Conservation (phyloP, 1,140 invertebrate species). For the Lamellibrachia luymesi region DNA sequence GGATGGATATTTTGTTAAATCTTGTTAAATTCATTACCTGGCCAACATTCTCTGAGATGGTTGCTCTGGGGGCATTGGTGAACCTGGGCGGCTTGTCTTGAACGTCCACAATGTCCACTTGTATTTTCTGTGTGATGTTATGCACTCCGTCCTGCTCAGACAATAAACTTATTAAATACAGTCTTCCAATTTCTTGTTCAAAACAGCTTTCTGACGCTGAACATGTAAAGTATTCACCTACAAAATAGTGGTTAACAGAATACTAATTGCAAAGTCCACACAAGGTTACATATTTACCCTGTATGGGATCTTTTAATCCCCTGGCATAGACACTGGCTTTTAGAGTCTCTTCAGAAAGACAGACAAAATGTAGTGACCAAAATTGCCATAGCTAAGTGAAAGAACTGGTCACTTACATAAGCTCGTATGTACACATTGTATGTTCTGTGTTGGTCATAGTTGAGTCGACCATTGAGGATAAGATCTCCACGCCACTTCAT, state of each 20-base stretch:
- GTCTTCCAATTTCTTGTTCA: neutral
- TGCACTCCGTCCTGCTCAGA: slow-evolving; percentile 3
- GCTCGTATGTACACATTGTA: neutral
- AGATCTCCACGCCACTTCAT: neutral
- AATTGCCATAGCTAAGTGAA: neutral
- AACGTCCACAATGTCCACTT: neutral
- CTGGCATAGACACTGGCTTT: neutral
- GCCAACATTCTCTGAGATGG: neutral
- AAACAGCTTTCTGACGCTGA: no score
- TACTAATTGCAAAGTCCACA: no score
- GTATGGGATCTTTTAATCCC: no score
- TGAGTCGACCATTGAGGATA: neutral
- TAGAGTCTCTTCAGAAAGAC: neutral
- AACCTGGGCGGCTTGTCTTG: slow-evolving; percentile 12
- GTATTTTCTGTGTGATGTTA: neutral
- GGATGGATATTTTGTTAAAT: no score
- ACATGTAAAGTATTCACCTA: no score
- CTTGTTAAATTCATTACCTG: neutral
- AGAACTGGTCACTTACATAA: neutral
- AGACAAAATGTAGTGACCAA: neutral
- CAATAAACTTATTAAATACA: neutral
- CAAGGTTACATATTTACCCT: no score
- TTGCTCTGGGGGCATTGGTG: neutral
- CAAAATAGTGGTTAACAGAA: no score
- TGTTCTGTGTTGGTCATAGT: neutral